Percentiles rank a stretch among this genome's conserved stretches.
Conservation (phyloP, 2,113 vertebrate species). For the Daphoenositta chrysoptera region DNA sequence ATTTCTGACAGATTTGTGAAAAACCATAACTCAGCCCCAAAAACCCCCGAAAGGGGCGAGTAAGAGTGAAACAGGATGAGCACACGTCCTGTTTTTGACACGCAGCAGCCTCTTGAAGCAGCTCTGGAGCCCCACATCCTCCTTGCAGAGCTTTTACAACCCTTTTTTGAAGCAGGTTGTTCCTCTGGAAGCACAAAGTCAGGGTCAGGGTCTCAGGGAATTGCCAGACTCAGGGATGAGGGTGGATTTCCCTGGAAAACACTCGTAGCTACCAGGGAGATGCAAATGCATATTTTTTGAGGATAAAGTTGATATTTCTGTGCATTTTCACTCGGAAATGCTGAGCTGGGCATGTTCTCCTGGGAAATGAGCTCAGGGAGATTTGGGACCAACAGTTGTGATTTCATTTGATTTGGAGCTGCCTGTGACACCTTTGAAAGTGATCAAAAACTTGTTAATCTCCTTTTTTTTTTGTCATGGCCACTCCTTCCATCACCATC, state of each 20-base stretch:
- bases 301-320: neutral
- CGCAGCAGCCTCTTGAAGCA: neutral
- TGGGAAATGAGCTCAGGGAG: neutral
- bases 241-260: neutral
- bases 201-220: neutral
- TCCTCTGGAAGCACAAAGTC: neutral
- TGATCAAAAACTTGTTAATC: neutral
- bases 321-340: neutral
- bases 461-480: neutral
- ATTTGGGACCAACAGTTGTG: neutral
- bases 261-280: neutral
- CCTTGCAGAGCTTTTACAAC: neutral
- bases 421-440: neutral
- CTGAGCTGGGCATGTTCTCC: neutral
- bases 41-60: neutral
- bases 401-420: neutral
- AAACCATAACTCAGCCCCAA: neutral
- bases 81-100: constrained; percentile 35
- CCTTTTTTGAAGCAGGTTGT: neutral
- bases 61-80: constrained; percentile 52
- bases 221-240: neutral
- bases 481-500: neutral
- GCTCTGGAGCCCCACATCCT: neutral
- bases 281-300: neutral
- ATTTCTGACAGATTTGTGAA: neutral